A percentile compares a stretch with the other conserved stretches of the same genome.
These are phyloP conservation scores for Montipora capitata DNA, from an alignment of 92 coral and sea anemone species.

Conservation along the genomic window DNA sequence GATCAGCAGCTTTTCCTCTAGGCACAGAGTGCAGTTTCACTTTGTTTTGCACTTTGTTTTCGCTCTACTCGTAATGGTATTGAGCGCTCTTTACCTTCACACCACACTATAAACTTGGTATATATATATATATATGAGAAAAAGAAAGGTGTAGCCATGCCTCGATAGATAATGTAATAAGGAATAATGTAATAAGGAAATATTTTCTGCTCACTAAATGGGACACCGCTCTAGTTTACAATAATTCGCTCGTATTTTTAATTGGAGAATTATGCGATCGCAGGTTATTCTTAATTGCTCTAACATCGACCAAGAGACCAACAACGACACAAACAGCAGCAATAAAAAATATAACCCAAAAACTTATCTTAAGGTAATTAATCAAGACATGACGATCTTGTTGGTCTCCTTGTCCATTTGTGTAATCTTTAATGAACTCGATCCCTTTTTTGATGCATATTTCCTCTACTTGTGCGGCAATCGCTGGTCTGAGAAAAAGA, in stretches of 20 bases:
- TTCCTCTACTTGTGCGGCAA: conserved; percentile 42
- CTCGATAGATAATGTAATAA: no score
- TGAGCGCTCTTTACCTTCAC: no score
- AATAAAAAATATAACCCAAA: conserved; percentile 36
- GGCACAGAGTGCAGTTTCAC: no score
- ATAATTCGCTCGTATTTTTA: background rate
- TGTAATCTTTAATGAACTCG: conserved; percentile 44
- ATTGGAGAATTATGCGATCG: background rate
- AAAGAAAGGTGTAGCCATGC: no score
- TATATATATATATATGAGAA: no score
- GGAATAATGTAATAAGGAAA: no score
- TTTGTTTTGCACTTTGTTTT: no score
- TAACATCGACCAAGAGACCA: conserved; percentile 47
- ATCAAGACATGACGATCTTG: conserved; percentile 33
- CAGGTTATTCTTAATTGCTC: conserved; percentile 21
- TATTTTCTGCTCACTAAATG: no score
- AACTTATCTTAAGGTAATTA: conserved; percentile 57
- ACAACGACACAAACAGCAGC: conserved; percentile 25
- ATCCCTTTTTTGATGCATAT: conserved; percentile 56
- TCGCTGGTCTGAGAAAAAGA: conserved; percentile 75
- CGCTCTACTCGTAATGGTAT: no score
- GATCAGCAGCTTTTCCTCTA: no score
- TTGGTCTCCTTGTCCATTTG: conserved; percentile 57
- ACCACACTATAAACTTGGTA: no score
- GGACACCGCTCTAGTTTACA: no score